Percentiles rank a stretch among this genome's conserved stretches.
phyloP scores from a whole-genome alignment of 2,113 vertebrate genomes.

The Sceloporus tristichus region DNA sequence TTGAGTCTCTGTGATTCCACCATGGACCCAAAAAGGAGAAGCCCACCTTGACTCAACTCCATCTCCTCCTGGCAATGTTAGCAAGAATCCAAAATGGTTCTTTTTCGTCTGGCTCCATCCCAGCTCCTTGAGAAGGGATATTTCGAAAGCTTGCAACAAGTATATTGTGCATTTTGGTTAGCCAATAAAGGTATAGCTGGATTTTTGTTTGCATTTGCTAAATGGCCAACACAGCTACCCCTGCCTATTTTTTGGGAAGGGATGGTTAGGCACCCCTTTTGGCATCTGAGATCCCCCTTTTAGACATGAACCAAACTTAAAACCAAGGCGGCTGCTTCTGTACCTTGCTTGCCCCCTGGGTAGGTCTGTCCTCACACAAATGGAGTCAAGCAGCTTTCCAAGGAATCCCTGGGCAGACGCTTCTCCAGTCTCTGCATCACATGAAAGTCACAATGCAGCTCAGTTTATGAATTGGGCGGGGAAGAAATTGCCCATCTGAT shows the following conservation, averaged over 20 bases:
- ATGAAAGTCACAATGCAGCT: not conserved
- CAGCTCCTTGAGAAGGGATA: rapidly evolving
- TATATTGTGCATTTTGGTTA: too few species aligned
- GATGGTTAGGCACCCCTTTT: not conserved
- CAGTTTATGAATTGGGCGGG: not conserved
- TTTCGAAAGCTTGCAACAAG: too few species aligned
- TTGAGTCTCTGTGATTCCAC: not conserved
- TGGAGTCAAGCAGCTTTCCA: too few species aligned
- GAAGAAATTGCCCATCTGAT: not conserved
- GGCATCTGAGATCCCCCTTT: not conserved
- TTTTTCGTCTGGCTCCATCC: not conserved
- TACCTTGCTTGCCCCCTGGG: not conserved
- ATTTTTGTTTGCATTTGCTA: not conserved
- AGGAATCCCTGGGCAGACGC: not conserved
- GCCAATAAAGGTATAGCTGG: too few species aligned
- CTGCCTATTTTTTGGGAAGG: too few species aligned
- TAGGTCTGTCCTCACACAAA: not conserved
- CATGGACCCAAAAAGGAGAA: not conserved
- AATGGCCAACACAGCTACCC: not conserved
- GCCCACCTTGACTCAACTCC: not conserved
- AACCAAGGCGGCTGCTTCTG: not conserved
- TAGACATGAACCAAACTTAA: not conserved
- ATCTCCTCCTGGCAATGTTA: too few species aligned
- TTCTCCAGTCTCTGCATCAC: not conserved
- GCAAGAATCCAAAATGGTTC: not conserved